phyloP scores from a whole-genome alignment of 2,113 vertebrate genomes.

The Alethe diademata region DNA sequence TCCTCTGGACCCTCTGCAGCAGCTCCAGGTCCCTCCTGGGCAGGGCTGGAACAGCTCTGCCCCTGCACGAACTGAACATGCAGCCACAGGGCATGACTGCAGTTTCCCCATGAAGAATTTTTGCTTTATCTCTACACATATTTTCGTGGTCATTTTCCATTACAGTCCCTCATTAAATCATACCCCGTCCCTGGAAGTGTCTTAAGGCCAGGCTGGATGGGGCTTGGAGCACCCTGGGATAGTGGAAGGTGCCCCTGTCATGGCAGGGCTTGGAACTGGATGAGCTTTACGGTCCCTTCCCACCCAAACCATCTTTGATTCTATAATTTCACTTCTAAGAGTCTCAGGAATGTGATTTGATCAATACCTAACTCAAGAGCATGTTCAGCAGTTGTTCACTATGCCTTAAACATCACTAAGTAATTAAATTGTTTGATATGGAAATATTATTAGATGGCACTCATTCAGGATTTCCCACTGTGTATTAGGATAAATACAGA shows the following conservation, averaged over 20 bases:
- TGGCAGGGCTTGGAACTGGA: too few relatives aligned
- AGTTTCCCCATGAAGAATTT: background rate
- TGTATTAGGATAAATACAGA: background rate
- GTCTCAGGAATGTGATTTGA: background rate
- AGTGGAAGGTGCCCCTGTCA: background rate
- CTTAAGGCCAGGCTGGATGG: background rate
- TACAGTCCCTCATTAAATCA: fast-evolving
- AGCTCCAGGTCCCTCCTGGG: too few relatives aligned
- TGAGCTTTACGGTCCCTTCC: background rate
- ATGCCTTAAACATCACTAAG: background rate
- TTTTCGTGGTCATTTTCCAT: fast-evolving
- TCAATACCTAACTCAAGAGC: too few relatives aligned
- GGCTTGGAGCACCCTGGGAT: background rate
- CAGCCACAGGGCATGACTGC: fast-evolving
- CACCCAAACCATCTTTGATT: background rate
- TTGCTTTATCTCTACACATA: fast-evolving
- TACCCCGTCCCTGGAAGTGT: fast-evolving
- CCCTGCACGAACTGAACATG: fast-evolving
- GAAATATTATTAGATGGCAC: background rate
- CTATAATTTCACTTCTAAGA: background rate
- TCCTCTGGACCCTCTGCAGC: too few relatives aligned
- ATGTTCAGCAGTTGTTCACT: background rate
- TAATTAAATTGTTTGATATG: background rate
- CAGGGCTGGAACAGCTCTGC: background rate
- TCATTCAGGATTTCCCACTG: background rate